Conservation (phyloP, 2,797 vertebrate genomes). For the Ceyx erithaca region DNA sequence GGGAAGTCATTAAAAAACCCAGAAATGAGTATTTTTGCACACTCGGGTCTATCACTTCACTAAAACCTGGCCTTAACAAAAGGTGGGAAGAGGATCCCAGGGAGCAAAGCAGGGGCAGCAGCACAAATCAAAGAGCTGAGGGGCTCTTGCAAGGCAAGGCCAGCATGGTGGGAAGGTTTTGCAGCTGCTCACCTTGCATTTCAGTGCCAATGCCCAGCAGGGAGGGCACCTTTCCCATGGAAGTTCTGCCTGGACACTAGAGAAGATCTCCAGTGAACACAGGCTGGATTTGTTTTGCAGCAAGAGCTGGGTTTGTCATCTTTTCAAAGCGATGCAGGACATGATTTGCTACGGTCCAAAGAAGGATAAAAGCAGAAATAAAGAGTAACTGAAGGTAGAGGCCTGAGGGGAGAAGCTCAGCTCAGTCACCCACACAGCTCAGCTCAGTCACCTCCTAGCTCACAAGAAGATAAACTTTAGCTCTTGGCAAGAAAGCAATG, state of each 20-base stretch:
- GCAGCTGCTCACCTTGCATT: accelerated
- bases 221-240: accelerated
- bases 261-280: accelerated
- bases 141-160: not conserved
- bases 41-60: accelerated
- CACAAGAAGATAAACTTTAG: accelerated
- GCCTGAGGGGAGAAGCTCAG: not conserved
- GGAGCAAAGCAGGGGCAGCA: not conserved
- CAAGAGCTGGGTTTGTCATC: not conserved
- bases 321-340: not conserved
- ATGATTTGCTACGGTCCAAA: accelerated
- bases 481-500: accelerated
- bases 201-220: not conserved
- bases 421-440: accelerated
- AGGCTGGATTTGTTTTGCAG: not conserved
- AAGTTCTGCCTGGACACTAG: accelerated
- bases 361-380: accelerated
- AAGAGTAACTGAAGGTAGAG: accelerated
- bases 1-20: accelerated
- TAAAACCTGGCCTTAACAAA: accelerated
- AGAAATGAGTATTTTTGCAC: accelerated
- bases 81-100: not conserved
- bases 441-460: accelerated
- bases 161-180: accelerated
- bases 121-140: too few relatives aligned